A percentile compares a stretch with the other conserved stretches of the same genome.
Evolutionary conservation across 1,140 invertebrate genomes (phyloP).

Genomic region (Euwallacea similis): DNA sequence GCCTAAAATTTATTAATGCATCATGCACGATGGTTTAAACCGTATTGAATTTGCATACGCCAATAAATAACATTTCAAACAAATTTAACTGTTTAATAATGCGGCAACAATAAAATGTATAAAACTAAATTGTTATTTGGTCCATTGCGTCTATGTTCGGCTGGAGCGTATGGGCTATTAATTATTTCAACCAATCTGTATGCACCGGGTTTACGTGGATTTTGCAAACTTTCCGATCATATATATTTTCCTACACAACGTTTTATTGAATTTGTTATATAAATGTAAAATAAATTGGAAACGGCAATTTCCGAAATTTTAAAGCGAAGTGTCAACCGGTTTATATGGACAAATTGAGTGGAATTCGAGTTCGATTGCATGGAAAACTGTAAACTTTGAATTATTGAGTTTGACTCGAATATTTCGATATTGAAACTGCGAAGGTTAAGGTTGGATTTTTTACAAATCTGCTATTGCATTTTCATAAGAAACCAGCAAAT

Average conservation of each 20-base stretch:
- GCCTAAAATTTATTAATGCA: too few relatives aligned
- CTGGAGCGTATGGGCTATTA: slow-evolving; percentile 10
- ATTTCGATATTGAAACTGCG: too few relatives aligned
- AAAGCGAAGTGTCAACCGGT: slow-evolving; percentile 1
- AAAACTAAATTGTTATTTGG: neutral
- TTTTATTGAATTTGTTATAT: slow-evolving; percentile 14
- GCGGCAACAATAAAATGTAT: neutral
- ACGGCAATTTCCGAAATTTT: neutral
- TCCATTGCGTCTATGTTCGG: neutral
- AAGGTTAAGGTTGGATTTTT: too few relatives aligned
- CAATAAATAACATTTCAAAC: too few relatives aligned
- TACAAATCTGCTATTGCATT: neutral
- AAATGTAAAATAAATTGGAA: neutral
- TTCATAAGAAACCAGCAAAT: slow-evolving; percentile 5
- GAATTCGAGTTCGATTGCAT: neutral
- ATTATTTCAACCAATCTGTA: slow-evolving; percentile 14
- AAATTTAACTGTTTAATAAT: too few relatives aligned
- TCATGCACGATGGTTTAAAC: too few relatives aligned
- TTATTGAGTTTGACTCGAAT: too few relatives aligned
- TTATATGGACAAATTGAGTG: neutral
- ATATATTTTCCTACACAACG: neutral
- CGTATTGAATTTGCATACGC: too few relatives aligned
- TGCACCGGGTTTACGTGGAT: slow-evolving; percentile 8
- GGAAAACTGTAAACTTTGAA: neutral
- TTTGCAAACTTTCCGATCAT: slow-evolving; percentile 7